Percentiles rank a stretch among this genome's conserved stretches.
Evolutionary conservation across 2,888 invertebrate species (phyloP).

Genomic region (Dastarcus helophoroides): DNA sequence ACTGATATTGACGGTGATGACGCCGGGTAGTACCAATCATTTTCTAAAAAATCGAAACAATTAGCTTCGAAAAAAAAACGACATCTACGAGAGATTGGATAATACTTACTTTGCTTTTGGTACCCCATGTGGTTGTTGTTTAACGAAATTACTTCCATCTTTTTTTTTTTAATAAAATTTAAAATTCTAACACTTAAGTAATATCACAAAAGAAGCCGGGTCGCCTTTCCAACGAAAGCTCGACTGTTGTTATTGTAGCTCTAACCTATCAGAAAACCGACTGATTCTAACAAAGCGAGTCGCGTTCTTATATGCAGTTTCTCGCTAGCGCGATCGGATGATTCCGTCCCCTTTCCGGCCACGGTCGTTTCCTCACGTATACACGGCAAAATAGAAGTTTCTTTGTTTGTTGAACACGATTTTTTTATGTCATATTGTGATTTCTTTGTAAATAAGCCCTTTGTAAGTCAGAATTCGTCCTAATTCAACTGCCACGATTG

Average conservation of each 20-base stretch:
- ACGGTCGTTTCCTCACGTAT: conserved; percentile 9
- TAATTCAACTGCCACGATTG: too few species aligned
- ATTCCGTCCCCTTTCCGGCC: conserved; percentile 4
- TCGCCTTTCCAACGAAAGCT: conserved; percentile 22
- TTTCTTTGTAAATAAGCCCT: conserved; percentile 4
- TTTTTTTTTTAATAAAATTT: conserved; percentile 18
- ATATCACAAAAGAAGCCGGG: conserved; percentile 25
- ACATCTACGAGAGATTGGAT: neutral
- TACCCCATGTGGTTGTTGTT: conserved; percentile 26
- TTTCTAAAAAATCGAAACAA: conserved; percentile 17
- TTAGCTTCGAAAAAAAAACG: conserved; percentile 7
- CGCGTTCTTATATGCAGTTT: conserved; percentile 8
- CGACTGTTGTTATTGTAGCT: conserved; percentile 12
- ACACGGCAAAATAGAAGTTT: conserved; percentile 6
- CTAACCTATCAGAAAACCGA: conserved; percentile 2
- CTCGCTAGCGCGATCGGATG: conserved; percentile 6
- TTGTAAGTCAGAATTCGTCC: too few species aligned
- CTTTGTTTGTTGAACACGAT: conserved; percentile 10
- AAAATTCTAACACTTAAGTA: conserved; percentile 22
- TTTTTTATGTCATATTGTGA: conserved; percentile 6
- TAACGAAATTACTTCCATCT: conserved; percentile 30
- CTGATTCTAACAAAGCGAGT: conserved; percentile 4
- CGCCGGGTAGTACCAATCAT: conserved; percentile 34
- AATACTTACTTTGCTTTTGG: conserved; percentile 29
- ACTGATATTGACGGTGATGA: too few species aligned